Percentiles rank a stretch among this genome's conserved stretches.
Conservation (phyloP, 2,113 vertebrate species). For the Hucho hucho region DNA sequence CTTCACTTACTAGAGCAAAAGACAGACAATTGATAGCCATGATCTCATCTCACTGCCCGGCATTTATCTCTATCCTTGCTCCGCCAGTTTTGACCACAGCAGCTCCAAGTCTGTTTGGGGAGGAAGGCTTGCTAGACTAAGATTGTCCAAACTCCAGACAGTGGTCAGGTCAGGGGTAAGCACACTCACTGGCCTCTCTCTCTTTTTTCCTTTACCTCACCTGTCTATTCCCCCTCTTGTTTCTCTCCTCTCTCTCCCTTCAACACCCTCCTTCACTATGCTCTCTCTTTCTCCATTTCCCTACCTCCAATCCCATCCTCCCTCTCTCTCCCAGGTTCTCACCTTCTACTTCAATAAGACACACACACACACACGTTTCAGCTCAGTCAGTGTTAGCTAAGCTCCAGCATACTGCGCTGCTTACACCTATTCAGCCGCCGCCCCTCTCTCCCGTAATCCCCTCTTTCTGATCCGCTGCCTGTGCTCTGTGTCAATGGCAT, state of each 20-base stretch:
- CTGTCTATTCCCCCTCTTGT: no score
- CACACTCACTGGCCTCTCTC: neutral
- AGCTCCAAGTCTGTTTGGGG: no score
- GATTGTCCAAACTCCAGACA: conserved; percentile 37
- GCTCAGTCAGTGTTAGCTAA: conserved; percentile 1
- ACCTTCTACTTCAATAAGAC: neutral
- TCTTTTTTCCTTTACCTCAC: conserved; percentile 20
- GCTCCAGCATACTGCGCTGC: neutral
- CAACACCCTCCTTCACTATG: neutral
- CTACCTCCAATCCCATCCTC: neutral
- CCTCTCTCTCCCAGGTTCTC: neutral
- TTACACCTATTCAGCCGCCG: neutral
- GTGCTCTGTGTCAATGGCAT: conserved; percentile 12
- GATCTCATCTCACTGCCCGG: conserved; percentile 28
- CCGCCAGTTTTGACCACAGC: conserved; percentile 46
- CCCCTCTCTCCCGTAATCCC: conserved; percentile 8
- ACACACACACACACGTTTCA: neutral
- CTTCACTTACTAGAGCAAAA: neutral
- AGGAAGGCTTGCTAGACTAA: no score
- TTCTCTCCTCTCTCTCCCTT: neutral
- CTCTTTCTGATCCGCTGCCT: conserved; percentile 9
- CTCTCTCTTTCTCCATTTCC: neutral
- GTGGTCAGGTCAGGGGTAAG: neutral
- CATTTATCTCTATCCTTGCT: conserved; percentile 22
- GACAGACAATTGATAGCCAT: neutral